Evolutionary conservation across 2,113 vertebrate genomes (phyloP).

Genomic region (Alligator mississippiensis): DNA sequence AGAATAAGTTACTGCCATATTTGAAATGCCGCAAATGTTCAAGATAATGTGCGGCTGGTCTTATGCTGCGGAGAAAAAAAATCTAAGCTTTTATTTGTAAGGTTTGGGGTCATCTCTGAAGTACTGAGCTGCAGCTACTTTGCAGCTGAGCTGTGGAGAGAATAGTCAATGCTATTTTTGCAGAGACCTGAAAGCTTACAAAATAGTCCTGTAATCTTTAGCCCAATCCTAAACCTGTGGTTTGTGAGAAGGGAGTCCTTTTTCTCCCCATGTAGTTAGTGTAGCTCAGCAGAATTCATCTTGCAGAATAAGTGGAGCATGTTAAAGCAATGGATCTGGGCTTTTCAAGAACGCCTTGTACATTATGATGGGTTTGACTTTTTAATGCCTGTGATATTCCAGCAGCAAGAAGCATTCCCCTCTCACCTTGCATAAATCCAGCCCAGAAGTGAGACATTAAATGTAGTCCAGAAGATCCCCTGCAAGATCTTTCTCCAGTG

Average conservation of each 20-base stretch:
- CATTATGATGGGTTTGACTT: background rate
- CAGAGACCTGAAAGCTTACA: background rate
- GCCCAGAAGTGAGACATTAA: no score
- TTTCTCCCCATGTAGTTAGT: background rate
- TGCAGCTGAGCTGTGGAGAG: background rate
- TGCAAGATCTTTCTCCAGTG: no score
- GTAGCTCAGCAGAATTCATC: background rate
- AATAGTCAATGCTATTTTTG: background rate
- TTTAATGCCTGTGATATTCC: no score
- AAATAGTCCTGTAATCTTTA: background rate
- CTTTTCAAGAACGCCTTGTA: background rate
- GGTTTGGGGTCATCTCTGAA: background rate
- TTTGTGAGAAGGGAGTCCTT: background rate
- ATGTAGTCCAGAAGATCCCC: no score
- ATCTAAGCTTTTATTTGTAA: background rate
- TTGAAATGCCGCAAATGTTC: constrained; percentile 7
- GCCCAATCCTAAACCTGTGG: background rate
- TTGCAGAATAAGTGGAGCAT: background rate
- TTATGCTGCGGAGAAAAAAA: background rate
- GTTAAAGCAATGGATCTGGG: background rate
- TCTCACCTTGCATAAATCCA: no score
- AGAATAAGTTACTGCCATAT: background rate
- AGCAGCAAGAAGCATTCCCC: no score
- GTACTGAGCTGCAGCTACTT: background rate
- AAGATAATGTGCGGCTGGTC: background rate